Conservation (phyloP, 2,113 vertebrate species). For the human region DNA sequence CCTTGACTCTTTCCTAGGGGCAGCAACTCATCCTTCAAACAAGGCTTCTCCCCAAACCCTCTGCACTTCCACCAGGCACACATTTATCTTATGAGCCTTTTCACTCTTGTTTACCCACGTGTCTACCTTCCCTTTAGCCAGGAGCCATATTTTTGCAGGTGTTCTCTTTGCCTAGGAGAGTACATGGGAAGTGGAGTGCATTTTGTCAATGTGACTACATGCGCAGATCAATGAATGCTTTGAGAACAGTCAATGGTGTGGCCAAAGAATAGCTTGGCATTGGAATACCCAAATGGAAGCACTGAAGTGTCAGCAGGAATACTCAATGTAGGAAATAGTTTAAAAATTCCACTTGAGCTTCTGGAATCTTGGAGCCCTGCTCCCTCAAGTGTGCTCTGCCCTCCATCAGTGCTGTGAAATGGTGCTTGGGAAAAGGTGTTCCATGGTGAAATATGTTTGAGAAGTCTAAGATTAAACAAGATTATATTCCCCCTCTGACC, state of each 20-base stretch:
- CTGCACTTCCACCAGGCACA: not conserved
- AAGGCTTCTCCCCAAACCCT: not conserved
- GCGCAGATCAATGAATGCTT: accelerated
- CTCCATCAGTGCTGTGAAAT: not conserved
- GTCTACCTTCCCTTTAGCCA: not conserved
- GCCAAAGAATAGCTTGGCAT: not conserved
- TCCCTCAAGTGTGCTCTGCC: not conserved
- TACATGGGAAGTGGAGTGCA: accelerated
- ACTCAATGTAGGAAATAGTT: not conserved
- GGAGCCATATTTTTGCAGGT: not conserved
- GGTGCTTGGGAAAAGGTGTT: not conserved
- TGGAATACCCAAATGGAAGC: not conserved
- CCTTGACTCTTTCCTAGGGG: not conserved
- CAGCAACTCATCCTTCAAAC: not conserved
- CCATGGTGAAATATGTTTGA: not conserved
- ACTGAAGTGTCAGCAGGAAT: not conserved
- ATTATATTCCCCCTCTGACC: not conserved
- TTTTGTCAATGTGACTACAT: not conserved
- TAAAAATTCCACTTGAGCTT: not conserved
- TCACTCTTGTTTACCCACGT: not conserved
- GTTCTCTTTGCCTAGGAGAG: not conserved
- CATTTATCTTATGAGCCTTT: not conserved
- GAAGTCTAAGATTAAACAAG: not conserved
- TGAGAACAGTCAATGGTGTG: not conserved
- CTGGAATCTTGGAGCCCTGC: not conserved